Conservation (phyloP, 2,888 invertebrate genomes). For the Drosophila austrosaltans region DNA sequence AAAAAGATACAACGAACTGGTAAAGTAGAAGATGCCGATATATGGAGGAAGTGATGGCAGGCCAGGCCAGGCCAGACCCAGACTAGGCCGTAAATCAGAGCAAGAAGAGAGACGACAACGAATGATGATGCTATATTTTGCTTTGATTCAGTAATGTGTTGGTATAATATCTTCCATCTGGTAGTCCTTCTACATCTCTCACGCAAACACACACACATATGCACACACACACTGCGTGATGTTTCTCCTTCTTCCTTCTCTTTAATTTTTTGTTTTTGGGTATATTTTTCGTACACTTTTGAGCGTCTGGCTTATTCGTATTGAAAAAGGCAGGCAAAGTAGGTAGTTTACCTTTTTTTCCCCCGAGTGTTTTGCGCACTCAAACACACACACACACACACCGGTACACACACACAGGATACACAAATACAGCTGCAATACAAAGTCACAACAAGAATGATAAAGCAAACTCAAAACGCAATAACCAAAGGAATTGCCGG, state of each 20-base stretch:
- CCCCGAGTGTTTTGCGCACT: constrained; percentile 63
- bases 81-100: constrained; percentile 68
- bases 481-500: constrained; percentile 17
- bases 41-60: constrained; percentile 58
- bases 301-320: constrained; percentile 61
- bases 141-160: constrained; percentile 56
- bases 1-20: constrained; percentile 1
- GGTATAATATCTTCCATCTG: constrained; percentile 46
- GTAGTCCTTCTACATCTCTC: constrained; percentile 26
- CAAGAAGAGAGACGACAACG: constrained; percentile 28
- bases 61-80: constrained; percentile 37
- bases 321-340: constrained; percentile 66
- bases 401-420: constrained; percentile 36
- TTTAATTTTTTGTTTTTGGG: constrained; percentile 49
- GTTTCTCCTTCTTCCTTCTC: constrained; percentile 18
- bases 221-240: background rate
- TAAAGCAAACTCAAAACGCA: constrained; percentile 30
- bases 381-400: constrained; percentile 30
- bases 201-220: background rate
- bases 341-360: constrained; percentile 72
- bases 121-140: constrained; percentile 14
- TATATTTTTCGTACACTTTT: constrained; percentile 75
- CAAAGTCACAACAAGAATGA: constrained; percentile 30
- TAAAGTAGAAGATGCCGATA: constrained; percentile 45
- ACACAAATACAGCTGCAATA: constrained; percentile 34